Evolutionary conservation across 1,140 invertebrate genomes (phyloP).

Genomic region (Galleria mellonella): DNA sequence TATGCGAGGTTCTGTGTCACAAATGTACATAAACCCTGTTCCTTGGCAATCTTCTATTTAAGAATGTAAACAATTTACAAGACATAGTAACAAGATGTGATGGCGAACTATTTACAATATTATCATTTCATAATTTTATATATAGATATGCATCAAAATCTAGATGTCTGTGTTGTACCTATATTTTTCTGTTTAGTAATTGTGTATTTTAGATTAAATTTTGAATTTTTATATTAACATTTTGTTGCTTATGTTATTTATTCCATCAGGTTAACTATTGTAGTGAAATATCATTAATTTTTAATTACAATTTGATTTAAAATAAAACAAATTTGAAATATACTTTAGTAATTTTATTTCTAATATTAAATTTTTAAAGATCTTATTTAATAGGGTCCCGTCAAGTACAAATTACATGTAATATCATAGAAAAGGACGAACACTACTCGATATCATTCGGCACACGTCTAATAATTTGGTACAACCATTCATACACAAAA

Average conservation of each 20-base stretch:
- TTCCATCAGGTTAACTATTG: constrained; percentile 5
- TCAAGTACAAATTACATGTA: constrained; percentile 21
- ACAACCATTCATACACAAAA: no score
- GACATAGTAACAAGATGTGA: no score
- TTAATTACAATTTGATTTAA: neutral
- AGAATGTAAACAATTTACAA: neutral
- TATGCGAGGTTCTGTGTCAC: constrained; percentile 73
- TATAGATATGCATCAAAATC: constrained; percentile 13
- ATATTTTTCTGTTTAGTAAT: constrained; percentile 1
- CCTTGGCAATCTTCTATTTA: constrained; percentile 62
- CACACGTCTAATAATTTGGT: constrained; percentile 16
- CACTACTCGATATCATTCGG: constrained; percentile 16
- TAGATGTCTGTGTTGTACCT: constrained; percentile 2
- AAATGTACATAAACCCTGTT: constrained; percentile 75
- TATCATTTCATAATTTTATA: constrained; percentile 2
- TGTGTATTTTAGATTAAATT: constrained; percentile 35
- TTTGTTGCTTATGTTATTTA: constrained; percentile 14
- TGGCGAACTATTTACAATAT: neutral
- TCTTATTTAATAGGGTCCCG: constrained; percentile 23
- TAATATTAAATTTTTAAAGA: constrained; percentile 10
- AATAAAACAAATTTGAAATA: no score
- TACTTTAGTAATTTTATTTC: constrained; percentile 12
- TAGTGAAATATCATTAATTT: constrained; percentile 3
- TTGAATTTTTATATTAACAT: constrained; percentile 32
- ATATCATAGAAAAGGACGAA: constrained; percentile 16